These are phyloP conservation scores for Physella acuta DNA, from an alignment of 1,140 invertebrate species.

Conservation along the genomic window DNA sequence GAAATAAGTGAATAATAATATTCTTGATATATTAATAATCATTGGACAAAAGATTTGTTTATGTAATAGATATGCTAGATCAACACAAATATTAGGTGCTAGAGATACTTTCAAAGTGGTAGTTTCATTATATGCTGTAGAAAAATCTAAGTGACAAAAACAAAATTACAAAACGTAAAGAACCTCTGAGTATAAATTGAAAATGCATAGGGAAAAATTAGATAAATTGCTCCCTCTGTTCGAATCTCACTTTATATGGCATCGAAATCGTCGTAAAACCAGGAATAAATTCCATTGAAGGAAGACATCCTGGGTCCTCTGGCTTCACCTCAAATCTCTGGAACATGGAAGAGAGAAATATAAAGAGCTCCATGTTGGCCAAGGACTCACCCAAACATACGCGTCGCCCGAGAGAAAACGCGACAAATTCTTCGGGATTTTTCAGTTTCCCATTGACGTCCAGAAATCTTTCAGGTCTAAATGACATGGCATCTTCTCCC, in stretches of 20 bases:
- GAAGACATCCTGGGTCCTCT: neutral
- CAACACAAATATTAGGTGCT: too few species aligned
- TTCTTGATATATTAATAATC: too few species aligned
- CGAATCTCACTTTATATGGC: conserved; percentile 24
- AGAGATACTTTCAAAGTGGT: too few species aligned
- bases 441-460: conserved; percentile 33
- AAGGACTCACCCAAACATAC: conserved; percentile 33
- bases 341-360: conserved; percentile 32
- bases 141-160: too few species aligned
- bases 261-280: too few species aligned
- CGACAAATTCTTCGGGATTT: conserved; percentile 20
- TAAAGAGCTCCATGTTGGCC: conserved; percentile 32
- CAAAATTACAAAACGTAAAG: too few species aligned
- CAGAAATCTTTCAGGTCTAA: conserved; percentile 68
- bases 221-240: conserved; percentile 10
- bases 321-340: conserved; percentile 60
- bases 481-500: conserved; percentile 71
- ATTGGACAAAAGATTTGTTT: too few species aligned
- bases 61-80: too few species aligned
- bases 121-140: too few species aligned
- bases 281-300: neutral
- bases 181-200: too few species aligned
- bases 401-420: conserved; percentile 1
- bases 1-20: too few species aligned
- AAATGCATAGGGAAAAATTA: too few species aligned